Conservation (phyloP, 2,113 vertebrate genomes). For the Dinomys branickii region DNA sequence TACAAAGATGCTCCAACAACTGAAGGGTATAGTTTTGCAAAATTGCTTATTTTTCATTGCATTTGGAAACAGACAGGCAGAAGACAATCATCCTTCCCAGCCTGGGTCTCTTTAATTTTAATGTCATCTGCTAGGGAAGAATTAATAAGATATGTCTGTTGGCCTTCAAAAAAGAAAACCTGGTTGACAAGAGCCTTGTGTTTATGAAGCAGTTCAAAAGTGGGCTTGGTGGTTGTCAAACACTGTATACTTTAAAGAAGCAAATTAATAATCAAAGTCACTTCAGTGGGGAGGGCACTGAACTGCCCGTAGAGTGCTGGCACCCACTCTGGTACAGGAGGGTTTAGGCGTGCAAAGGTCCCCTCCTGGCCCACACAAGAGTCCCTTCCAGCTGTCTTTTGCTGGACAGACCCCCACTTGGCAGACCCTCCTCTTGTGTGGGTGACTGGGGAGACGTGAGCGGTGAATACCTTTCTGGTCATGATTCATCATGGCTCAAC, state of each 20-base stretch:
- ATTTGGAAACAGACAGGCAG: slow-evolving; percentile 60
- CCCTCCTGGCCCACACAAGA: background rate
- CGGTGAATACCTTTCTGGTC: background rate
- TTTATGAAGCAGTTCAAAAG: slow-evolving; percentile 64
- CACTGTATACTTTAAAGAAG: slow-evolving; percentile 12
- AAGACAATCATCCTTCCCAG: slow-evolving; percentile 61
- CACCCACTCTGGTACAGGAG: background rate
- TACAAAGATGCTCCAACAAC: slow-evolving; percentile 53
- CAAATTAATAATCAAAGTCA: slow-evolving; percentile 74
- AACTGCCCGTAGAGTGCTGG: background rate
- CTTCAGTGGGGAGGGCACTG: background rate
- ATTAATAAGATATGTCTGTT: slow-evolving; percentile 74
- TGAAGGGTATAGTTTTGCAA: slow-evolving; percentile 70
- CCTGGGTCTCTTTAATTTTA: slow-evolving; percentile 74
- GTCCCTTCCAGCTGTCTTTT: background rate
- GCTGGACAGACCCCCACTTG: background rate
- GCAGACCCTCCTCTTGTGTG: background rate
- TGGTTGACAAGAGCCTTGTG: slow-evolving; percentile 62
- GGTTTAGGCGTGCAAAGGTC: background rate
- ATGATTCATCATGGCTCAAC: background rate
- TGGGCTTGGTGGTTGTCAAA: background rate
- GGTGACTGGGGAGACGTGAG: background rate
- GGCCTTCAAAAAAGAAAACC: slow-evolving; percentile 51
- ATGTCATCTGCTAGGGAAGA: slow-evolving; percentile 62
- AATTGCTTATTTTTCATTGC: slow-evolving; percentile 66